Evolutionary conservation across 2,797 vertebrate genomes (phyloP), one percentile per base, ranked within the genome.

Genomic region (Typhlichthys subterraneus): DNA sequence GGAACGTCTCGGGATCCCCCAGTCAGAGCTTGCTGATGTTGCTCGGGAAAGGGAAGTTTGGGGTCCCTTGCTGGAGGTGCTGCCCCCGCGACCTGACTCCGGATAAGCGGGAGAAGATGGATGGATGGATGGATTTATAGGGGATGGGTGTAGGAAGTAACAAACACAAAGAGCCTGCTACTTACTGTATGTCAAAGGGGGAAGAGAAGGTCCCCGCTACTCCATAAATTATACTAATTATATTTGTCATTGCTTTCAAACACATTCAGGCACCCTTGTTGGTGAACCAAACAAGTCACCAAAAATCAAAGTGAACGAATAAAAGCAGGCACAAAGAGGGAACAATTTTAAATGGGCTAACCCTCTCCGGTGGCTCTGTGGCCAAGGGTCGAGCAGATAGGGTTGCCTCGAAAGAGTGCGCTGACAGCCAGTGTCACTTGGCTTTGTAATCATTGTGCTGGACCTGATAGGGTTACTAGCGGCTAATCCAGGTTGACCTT

Each of bases 401-500:
- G 90, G 89, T 94, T 94, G 85, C 90, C 82, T 86, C 82, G 88
- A 93, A 92, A 92, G 91, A 93, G 88, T 84, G 81, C 83, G 90
- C 87, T 92, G 93, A 94, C 93, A 93, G 91, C 86, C 88, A 88
- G 89, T 93, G 92, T 93, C 93, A 93, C 83, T 90, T 84, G 88
- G 89, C 88, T 93, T 92, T 93, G 93, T 93, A 92, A 90, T 89
- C 89, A 89, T 92, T 93, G 90, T 91, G 87, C 89, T 69, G 87
- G 90, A 87, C 87, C 89, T 90, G 91, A 93, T 93, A 93, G 92
- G 92, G 92, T 93, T 94, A 93, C 92, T 88, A 87, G 80, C 69
- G 77, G 89, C 91, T 94, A 93, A 94, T 94, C 92, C 92, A 90
- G 73, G 73, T 80, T 93, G 92, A 94, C 92, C 93, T 93, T 91